These are phyloP conservation scores for Lithosia quadra DNA, from an alignment of 2,888 invertebrate species.

Conservation along the genomic window DNA sequence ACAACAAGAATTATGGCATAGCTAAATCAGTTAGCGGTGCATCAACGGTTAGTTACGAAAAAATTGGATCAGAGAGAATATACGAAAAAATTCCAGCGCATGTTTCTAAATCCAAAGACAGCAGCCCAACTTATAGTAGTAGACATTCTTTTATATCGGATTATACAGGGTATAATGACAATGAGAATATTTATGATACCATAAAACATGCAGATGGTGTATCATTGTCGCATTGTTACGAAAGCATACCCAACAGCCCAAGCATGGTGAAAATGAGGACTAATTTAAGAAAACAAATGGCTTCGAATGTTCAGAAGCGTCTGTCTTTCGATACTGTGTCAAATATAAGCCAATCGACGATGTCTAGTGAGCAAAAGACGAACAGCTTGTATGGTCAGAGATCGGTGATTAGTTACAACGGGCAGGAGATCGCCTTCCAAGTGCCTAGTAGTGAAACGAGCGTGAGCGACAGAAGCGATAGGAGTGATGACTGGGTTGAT, in stretches of 20 bases:
- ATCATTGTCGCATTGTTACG: constrained; percentile 87
- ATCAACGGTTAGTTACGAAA: constrained; percentile 81
- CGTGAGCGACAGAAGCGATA: constrained; percentile 87
- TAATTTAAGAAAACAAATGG: constrained; percentile 72
- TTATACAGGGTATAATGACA: constrained; percentile 78
- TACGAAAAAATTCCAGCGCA: constrained; percentile 81
- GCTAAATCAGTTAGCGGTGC: constrained; percentile 81
- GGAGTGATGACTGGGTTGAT: constrained; percentile 90
- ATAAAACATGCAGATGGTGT: constrained; percentile 85
- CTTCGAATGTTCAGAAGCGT: constrained; percentile 75
- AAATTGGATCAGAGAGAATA: constrained; percentile 81
- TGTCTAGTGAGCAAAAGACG: constrained; percentile 88
- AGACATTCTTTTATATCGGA: constrained; percentile 78
- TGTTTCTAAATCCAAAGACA: constrained; percentile 71
- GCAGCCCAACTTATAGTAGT: constrained; percentile 75
- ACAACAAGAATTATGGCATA: constrained; percentile 74
- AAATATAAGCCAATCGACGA: constrained; percentile 83
- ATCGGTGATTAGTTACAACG: constrained; percentile 81
- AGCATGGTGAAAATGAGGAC: constrained; percentile 79
- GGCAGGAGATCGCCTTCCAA: constrained; percentile 83
- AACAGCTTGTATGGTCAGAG: constrained; percentile 88
- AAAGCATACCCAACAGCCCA: constrained; percentile 86
- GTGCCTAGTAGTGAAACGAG: constrained; percentile 87
- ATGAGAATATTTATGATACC: constrained; percentile 88
- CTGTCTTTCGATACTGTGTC: constrained; percentile 82